Evolutionary conservation across 2,888 invertebrate genomes (phyloP), one percentile per base, ranked within the genome.

Genomic region (Cantharis nigra): DNA sequence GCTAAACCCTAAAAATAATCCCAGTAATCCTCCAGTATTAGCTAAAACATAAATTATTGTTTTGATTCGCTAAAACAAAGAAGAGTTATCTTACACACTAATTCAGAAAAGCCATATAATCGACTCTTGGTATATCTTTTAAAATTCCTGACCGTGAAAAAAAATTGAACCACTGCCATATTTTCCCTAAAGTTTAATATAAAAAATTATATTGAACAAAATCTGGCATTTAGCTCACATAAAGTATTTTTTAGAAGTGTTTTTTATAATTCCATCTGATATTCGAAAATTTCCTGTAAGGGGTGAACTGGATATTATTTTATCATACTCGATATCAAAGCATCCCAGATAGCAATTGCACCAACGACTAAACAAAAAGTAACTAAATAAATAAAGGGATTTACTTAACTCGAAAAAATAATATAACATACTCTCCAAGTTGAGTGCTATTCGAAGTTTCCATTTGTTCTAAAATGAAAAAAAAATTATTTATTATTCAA

Each of bases 1-100:
- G 85, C 96, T 96, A 86, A 96, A 96, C 2, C 96, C 96, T 92
- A 96, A 92, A 86, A 95, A 96, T 0, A 96, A 90, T 0, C 96
- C 95, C 10, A 96, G 89, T 3, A 96, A 89, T 0, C 96, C 96
- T 14, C 96, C 96, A 0, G 94, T 94, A 85, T 94, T 95, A 0
- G 96, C 96, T 96, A 88, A 63, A 91, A 90, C 69, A 77, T 82
- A 78, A 78, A 74, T n/a, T 49, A 33, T 33, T 13, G 11, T 10
- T 30, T 3, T 4, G 4, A 33, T 33, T 13, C 13, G 1, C 10
- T 1, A 33, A 33, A 33, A 33, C 11, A 3, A 11, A 4, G 7
- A 13, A 33, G 0, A 3, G 1, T 3, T 4, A 26, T 26, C 74
- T 77, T 74, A 77, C 94, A 94, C 62, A 95, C 87, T 85, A 95